phyloP scores from a whole-genome alignment of 2,888 invertebrate species.

The Hypselothyrea guttata region DNA sequence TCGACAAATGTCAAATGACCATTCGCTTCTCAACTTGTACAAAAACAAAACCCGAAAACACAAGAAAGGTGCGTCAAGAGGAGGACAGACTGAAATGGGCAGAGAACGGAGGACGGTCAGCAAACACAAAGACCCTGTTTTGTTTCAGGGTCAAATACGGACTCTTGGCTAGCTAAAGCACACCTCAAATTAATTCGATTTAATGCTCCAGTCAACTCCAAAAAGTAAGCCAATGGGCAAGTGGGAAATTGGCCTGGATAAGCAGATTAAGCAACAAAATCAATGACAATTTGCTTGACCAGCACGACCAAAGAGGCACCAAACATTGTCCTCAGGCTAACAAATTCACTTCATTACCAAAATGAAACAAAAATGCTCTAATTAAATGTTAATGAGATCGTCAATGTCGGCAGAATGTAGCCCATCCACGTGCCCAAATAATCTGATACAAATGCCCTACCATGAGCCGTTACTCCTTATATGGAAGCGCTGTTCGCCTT shows the following conservation, averaged over 20 bases:
- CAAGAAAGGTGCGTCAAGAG: slow-evolving; percentile 52
- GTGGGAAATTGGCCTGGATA: slow-evolving; percentile 33
- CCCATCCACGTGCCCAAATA: slow-evolving; percentile 42
- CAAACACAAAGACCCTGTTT: neutral
- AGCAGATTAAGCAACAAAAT: slow-evolving; percentile 69
- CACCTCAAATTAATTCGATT: slow-evolving; percentile 74
- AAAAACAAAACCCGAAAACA: slow-evolving; percentile 32
- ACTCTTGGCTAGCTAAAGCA: slow-evolving; percentile 7
- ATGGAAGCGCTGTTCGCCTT: too few species aligned
- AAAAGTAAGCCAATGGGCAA: slow-evolving; percentile 39
- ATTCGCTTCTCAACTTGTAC: slow-evolving; percentile 26
- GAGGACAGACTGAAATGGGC: too few species aligned
- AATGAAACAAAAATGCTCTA: slow-evolving; percentile 52
- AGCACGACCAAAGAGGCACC: slow-evolving; percentile 37
- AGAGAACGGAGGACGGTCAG: slow-evolving; percentile 2
- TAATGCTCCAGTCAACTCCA: slow-evolving; percentile 59
- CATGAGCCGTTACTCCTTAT: too few species aligned
- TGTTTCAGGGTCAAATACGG: slow-evolving; percentile 3
- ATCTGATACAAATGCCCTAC: slow-evolving; percentile 10
- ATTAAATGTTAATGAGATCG: slow-evolving; percentile 70
- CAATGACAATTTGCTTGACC: slow-evolving; percentile 62
- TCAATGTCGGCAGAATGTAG: slow-evolving; percentile 13
- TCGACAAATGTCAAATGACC: slow-evolving; percentile 77
- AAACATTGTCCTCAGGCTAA: slow-evolving; percentile 28
- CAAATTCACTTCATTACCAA: slow-evolving; percentile 63